Percentiles rank a stretch among this genome's conserved stretches.
Conservation (phyloP, 2,797 vertebrate species). For the Emys orbicularis region DNA sequence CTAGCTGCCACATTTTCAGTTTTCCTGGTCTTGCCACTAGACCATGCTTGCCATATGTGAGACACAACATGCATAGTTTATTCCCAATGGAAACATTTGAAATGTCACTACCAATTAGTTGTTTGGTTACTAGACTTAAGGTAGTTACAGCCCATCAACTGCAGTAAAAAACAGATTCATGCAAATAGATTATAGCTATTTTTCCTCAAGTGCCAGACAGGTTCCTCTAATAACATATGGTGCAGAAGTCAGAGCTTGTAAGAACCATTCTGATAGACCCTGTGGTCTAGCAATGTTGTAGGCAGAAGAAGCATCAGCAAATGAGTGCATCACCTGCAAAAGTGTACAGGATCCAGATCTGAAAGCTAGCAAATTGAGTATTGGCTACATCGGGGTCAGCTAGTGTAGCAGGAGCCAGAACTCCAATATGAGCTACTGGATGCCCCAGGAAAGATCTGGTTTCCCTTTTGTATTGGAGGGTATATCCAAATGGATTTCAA, state of each 20-base stretch:
- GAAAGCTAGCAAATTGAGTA: neutral
- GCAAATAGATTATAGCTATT: neutral
- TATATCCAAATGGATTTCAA: neutral
- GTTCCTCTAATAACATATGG: neutral
- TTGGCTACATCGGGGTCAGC: neutral
- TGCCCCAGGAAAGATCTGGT: neutral
- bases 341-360: neutral
- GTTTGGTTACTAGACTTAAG: neutral
- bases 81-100: neutral
- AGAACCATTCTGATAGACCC: neutral
- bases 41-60: neutral
- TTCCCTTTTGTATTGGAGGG: neutral
- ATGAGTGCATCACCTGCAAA: neutral
- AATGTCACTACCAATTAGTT: neutral
- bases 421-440: neutral
- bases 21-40: neutral
- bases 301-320: neutral
- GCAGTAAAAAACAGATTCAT: neutral
- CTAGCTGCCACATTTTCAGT: accelerated
- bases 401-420: too few relatives aligned
- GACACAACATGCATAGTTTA: neutral
- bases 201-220: neutral
- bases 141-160: neutral
- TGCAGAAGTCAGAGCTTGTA: neutral
- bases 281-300: neutral